Evolutionary conservation across 2,888 invertebrate species (phyloP).

Genomic region (Schizotus pectinicornis): DNA sequence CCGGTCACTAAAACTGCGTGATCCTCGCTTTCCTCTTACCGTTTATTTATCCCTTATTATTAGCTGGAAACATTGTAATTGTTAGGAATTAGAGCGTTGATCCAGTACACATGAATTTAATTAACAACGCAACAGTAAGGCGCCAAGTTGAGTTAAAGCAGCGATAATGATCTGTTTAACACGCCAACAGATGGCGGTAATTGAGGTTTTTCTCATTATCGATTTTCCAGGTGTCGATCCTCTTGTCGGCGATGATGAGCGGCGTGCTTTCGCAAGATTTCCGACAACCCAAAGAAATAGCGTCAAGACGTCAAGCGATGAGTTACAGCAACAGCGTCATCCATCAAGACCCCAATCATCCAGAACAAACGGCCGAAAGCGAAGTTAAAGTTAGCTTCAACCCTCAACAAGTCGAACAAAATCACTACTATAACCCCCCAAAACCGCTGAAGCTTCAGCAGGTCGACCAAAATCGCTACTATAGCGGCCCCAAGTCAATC

Average conservation of each 20-base stretch:
- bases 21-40: too few relatives aligned
- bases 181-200: neutral
- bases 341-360: conserved; percentile 39
- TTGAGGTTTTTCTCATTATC: neutral
- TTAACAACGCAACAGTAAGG: neutral
- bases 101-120: neutral
- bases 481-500: neutral
- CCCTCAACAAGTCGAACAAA: conserved; percentile 2
- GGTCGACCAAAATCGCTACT: neutral
- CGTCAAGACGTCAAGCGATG: conserved; percentile 20
- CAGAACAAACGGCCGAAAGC: conserved; percentile 43
- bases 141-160: neutral
- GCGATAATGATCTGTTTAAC: conserved; percentile 1
- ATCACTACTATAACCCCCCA: neutral
- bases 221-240: conserved; percentile 17
- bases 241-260: conserved; percentile 5
- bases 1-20: conserved; percentile 2
- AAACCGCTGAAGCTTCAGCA: neutral
- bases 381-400: conserved; percentile 40
- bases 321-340: conserved; percentile 42
- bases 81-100: conserved; percentile 11
- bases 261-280: neutral
- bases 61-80: conserved; percentile 2
- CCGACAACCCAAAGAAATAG: conserved; percentile 10
- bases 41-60: conserved; percentile 1